A percentile compares a stretch with the other conserved stretches of the same genome.
Conservation (phyloP, 2,888 invertebrate genomes). For the Cheilosia grossa region DNA sequence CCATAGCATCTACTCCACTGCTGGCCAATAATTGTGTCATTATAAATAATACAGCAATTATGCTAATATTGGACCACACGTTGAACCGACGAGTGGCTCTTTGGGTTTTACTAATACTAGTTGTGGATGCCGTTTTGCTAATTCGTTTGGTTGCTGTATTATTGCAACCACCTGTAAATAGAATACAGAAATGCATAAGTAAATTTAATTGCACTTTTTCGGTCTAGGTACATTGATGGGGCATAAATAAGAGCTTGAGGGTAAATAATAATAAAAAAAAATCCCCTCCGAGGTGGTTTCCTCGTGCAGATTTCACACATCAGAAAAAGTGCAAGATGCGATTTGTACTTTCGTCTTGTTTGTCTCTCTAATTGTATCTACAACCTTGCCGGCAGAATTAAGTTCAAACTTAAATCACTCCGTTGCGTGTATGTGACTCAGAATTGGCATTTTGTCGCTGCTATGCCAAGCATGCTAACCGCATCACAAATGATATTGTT, state of each 20-base stretch:
- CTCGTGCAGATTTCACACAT: background rate
- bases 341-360: background rate
- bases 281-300: conserved; percentile 10
- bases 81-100: conserved; percentile 69
- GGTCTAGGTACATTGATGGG: background rate
- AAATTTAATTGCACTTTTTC: background rate
- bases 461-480: background rate
- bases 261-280: background rate
- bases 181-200: background rate
- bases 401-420: background rate
- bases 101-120: conserved; percentile 60
- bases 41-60: conserved; percentile 48
- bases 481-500: background rate
- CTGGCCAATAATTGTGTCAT: conserved; percentile 74
- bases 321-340: background rate
- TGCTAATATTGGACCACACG: conserved; percentile 57
- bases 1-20: conserved; percentile 73
- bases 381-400: background rate
- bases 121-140: conserved; percentile 74
- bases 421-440: background rate
- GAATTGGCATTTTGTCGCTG: background rate
- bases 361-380: background rate
- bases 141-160: conserved; percentile 70
- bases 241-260: background rate
- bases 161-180: conserved; percentile 70